Base-by-base conservation (phyloP, 64 coral and sea anemone genomes). In the Platygyra sinensis region DNA sequence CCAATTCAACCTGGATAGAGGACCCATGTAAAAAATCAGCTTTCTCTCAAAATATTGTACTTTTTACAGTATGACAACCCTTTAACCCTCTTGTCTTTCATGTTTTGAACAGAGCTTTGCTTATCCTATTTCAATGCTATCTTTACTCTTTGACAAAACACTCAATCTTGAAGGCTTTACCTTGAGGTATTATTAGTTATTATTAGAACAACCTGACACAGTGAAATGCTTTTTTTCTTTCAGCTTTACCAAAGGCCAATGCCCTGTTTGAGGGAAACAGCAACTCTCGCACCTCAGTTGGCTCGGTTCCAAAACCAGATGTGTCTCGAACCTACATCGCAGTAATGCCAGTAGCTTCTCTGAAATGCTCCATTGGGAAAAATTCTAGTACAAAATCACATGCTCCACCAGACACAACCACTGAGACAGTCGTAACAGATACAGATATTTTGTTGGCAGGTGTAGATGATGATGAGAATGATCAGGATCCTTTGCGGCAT, bases 361-460 rank as follows among this genome's bases (percentile, higher is more conserved):
- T 88, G 30, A 97, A 93, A 55, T 85, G 77, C 12, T 73, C 82
- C 52, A 92, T 89, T 7, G 93, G 76, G 24, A 97, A 89, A 49
- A 22, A 49, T 17, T 73, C 83, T 19, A 92, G 82, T 65, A 73
- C 59, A 2, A 89, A 94, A 28, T 55, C 89, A 0, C 91, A 93
- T 19, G 88, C 76, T 18, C 72, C 88, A 64, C 76, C 91, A 60
- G 95, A 97, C 65, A 87, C 91, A 30, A 89, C 95, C 18, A 87
- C 91, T 13, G 94, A 96, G 65, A 89, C 94, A 49, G 95, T 97
- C 7, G 90, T 97, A 8, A 97, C 95, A 8, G 95, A 97, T 57
- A 97, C 95, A 16, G 91, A 93, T 28, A 97, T 97, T 57, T 60
- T 97, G 15, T 90, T 97, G 92, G 95, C 95, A 52, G 95, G 95